Conservation (phyloP, 2,113 vertebrate species). For the Cavia aperea region DNA sequence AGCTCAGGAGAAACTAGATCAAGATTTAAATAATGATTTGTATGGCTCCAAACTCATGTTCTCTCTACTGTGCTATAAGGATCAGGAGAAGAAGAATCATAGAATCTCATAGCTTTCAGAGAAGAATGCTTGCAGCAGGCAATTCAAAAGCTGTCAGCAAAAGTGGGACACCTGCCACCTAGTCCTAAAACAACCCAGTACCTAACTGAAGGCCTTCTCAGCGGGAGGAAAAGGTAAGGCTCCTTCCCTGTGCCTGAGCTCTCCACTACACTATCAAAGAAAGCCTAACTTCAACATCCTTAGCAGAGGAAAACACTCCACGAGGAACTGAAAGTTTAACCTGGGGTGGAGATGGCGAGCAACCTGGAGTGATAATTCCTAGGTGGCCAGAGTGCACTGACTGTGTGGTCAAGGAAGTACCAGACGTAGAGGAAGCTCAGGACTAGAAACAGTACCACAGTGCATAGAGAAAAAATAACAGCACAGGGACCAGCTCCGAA, state of each 20-base stretch:
- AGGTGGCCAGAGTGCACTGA: background rate
- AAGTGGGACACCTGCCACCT: background rate
- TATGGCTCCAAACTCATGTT: background rate
- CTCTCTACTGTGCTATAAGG: background rate
- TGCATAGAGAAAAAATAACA: background rate
- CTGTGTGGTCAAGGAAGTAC: background rate
- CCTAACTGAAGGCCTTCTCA: constrained; percentile 31
- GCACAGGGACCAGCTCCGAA: background rate
- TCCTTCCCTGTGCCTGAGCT: constrained; percentile 8
- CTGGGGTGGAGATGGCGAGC: background rate
- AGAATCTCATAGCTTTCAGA: background rate
- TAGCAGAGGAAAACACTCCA: background rate
- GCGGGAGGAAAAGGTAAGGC: background rate
- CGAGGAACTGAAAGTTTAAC: background rate
- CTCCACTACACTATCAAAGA: background rate
- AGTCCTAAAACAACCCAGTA: background rate
- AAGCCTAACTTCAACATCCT: constrained; percentile 14
- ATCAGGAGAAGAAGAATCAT: background rate
- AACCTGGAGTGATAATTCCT: background rate
- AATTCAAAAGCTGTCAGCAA: background rate
- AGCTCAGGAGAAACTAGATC: background rate
- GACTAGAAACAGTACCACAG: background rate
- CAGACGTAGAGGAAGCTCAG: background rate
- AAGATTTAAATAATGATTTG: background rate
- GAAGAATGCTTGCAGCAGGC: background rate